phyloP scores from a whole-genome alignment of 2,888 invertebrate genomes.

The Chrysolina oricalcia region DNA sequence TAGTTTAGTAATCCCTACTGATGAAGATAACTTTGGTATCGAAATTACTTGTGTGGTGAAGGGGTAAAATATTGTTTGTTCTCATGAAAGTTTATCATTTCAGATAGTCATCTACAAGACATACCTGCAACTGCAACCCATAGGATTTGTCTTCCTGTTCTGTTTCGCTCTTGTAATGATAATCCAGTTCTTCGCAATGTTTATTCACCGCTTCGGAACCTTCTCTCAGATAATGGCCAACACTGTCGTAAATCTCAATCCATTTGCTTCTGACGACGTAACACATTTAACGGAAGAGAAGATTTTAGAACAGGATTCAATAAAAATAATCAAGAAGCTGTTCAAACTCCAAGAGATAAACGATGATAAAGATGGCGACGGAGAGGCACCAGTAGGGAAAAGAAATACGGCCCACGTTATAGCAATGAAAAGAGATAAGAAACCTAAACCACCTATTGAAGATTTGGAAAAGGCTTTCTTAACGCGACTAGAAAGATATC shows the following conservation, averaged over 20 bases:
- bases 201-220: constrained; percentile 84
- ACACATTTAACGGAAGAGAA: constrained; percentile 89
- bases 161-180: constrained; percentile 82
- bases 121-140: constrained; percentile 81
- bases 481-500: constrained; percentile 54
- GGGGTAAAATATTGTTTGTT: no score
- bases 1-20: no score
- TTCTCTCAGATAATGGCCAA: constrained; percentile 83
- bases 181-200: constrained; percentile 84
- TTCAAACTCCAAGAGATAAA: constrained; percentile 88
- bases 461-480: constrained; percentile 63
- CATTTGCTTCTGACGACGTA: constrained; percentile 71
- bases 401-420: constrained; percentile 91
- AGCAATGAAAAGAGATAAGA: constrained; percentile 67
- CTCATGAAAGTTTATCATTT: constrained; percentile 71
- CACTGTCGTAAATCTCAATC: constrained; percentile 72
- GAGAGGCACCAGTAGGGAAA: constrained; percentile 84
- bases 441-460: constrained; percentile 52
- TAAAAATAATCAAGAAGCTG: constrained; percentile 90
- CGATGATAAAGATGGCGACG: constrained; percentile 82
- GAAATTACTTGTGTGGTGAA: no score
- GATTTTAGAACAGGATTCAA: constrained; percentile 89
- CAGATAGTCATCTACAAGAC: constrained; percentile 75
- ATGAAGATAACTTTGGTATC: no score
- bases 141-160: constrained; percentile 82